These are phyloP conservation scores for Drosophila mercatorum DNA, from an alignment of 2,888 invertebrate genomes.

Conservation along the genomic window DNA sequence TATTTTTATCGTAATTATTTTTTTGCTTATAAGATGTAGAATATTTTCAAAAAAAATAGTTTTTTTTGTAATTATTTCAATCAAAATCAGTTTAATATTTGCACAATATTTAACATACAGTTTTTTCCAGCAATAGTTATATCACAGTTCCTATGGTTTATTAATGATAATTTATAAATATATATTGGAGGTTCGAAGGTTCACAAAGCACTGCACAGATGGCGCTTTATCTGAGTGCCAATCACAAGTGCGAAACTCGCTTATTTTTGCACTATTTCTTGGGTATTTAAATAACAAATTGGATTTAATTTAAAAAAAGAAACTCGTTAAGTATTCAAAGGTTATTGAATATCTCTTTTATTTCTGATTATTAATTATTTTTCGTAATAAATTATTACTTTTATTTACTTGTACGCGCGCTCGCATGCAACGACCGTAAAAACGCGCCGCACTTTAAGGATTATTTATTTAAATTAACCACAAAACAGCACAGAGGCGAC, in stretches of 20 bases:
- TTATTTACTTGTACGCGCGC: not conserved
- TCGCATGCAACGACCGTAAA: constrained; percentile 17
- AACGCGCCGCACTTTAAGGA: constrained; percentile 58
- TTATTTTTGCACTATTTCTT: not conserved
- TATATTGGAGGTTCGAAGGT: not conserved
- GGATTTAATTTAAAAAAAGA: not conserved
- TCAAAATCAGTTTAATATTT: too few relatives aligned
- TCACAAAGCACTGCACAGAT: constrained; percentile 21
- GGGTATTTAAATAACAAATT: not conserved
- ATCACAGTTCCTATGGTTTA: too few relatives aligned
- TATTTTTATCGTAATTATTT: too few relatives aligned
- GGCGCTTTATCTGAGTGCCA: constrained; percentile 22
- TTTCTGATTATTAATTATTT: not conserved
- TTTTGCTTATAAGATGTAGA: too few relatives aligned
- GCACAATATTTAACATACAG: too few relatives aligned
- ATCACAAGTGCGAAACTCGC: not conserved
- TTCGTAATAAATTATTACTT: constrained; percentile 2
- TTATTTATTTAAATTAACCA: constrained; percentile 78
- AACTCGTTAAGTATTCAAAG: not conserved
- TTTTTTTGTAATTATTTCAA: too few relatives aligned
- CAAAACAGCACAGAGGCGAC: constrained; percentile 60
- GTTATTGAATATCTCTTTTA: not conserved
- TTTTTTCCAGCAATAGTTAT: too few relatives aligned
- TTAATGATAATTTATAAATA: not conserved
- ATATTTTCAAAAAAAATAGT: not conserved